Conservation (phyloP, 2,888 invertebrate genomes). For the Drosophila lacicola region DNA sequence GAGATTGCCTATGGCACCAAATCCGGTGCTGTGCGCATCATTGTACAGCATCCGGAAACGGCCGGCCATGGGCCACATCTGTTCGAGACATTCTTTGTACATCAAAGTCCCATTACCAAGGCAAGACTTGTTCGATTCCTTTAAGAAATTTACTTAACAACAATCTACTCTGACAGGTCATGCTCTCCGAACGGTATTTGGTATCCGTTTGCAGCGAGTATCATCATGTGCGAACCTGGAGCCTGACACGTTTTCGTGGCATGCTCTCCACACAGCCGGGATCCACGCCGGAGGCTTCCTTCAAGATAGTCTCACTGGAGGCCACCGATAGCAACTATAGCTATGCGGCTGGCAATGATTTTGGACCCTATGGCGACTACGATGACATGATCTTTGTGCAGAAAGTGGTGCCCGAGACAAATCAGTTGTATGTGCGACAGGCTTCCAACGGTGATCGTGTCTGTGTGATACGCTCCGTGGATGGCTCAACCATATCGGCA, state of each 20-base stretch:
- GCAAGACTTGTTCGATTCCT: constrained; percentile 84
- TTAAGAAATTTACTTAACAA: neutral
- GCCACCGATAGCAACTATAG: constrained; percentile 89
- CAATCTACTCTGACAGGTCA: constrained; percentile 87
- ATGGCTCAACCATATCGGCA: constrained; percentile 96
- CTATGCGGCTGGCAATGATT: constrained; percentile 88
- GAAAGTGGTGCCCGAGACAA: constrained; percentile 98
- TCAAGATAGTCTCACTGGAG: constrained; percentile 89
- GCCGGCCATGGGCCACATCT: constrained; percentile 99
- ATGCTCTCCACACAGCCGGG: constrained; percentile 99
- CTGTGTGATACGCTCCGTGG: constrained; percentile 97
- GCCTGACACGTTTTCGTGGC: constrained; percentile 97
- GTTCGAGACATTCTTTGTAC: constrained; percentile 99
- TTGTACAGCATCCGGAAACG: constrained; percentile 99
- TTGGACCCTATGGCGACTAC: constrained; percentile 98
- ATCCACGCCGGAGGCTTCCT: constrained; percentile 98
- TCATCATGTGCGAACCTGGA: constrained; percentile 99
- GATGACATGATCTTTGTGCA: constrained; percentile 98
- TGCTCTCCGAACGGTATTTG: constrained; percentile 96
- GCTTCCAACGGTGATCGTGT: constrained; percentile 98
- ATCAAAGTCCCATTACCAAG: constrained; percentile 97
- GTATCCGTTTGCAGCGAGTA: constrained; percentile 99
- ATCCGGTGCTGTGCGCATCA: constrained; percentile 97
- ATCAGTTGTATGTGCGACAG: constrained; percentile 96
- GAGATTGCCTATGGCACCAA: constrained; percentile 99